Base-by-base conservation (phyloP, 2,797 vertebrate species). In the Aldrovandia affinis region DNA sequence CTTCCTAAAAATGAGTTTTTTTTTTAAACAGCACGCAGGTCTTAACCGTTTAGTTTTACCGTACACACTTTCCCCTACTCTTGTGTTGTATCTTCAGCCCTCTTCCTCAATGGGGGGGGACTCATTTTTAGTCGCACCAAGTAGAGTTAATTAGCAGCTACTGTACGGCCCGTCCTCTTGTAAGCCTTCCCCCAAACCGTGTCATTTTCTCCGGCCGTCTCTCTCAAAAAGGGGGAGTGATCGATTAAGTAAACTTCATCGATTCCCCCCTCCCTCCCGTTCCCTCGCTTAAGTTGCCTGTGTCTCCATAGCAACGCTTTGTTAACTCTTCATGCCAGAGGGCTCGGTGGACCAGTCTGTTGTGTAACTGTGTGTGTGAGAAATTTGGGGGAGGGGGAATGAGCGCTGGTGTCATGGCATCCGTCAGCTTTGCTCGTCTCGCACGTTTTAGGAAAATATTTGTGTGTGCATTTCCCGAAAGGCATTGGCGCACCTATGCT, bases 101-200 rank as follows among this genome's bases (percentile, higher is more conserved):
- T 68, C 33, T 70, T 70, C 9, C 33, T 70, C 3, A 70, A 95
- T 94, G 94, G 95, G 94, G 94, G 94, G 95, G 96, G 95, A 95
- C 95, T 94, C 93, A 95, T 95, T 95, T 94, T 95, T 93, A 93
- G 95, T 96, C 95, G 95, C 93, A 95, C 94, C 95, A 95, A 96
- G 95, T 94, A 96, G 63, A 94, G 94, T 94, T 94, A 94, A 95
- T 96, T 96, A 96, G 95, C 33, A 20, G 68, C 70, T 83, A 33
- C 81, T 36, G 39, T 50, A 42, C 47, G 22, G 54, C 15, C 70
- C 33, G 18, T 30, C 30, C 15, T 36, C 80, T 28, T 47, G 8
- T 28, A 33, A 25, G 15, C 50, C 42, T 55, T 28, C 14, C 5
- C 7, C 25, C n/a, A 28, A 22, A 25, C 80, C 18, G 47, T 81